Percentiles rank a stretch among this genome's conserved stretches.
phyloP scores from a whole-genome alignment of 1,140 invertebrate species.

The Vollenhovia emeryi region DNA sequence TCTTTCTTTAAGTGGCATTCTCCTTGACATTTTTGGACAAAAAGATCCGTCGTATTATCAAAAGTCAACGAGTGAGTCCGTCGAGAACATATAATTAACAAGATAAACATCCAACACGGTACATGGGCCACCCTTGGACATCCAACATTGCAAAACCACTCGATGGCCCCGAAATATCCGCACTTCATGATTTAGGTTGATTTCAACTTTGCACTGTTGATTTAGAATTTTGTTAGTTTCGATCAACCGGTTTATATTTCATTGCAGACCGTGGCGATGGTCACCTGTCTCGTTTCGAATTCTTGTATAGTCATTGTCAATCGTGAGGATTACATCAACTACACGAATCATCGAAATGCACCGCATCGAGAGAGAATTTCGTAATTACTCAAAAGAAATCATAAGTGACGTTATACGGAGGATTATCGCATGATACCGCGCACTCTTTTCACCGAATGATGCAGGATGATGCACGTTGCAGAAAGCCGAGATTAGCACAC shows the following conservation, averaged over 20 bases:
- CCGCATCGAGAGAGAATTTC: neutral
- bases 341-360: neutral
- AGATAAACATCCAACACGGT: slow-evolving; percentile 30
- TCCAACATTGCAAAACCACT: neutral
- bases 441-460: slow-evolving; percentile 7
- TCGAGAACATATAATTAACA: slow-evolving; percentile 11
- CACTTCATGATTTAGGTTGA: slow-evolving; percentile 37
- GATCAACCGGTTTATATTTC: neutral
- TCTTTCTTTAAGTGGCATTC: slow-evolving; percentile 77
- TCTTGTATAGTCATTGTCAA: neutral
- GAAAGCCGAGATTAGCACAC: slow-evolving; percentile 67
- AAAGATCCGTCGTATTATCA: slow-evolving; percentile 72
- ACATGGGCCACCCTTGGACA: neutral
- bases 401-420: neutral
- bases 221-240: neutral
- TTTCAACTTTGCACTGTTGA: slow-evolving; percentile 12
- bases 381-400: slow-evolving; percentile 9
- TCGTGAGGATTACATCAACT: neutral
- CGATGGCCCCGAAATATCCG: neutral
- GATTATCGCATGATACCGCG: neutral
- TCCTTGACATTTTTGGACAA: slow-evolving; percentile 79
- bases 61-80: neutral
- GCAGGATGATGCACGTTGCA: neutral
- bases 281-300: neutral
- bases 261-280: neutral